Conservation (phyloP, 2,888 invertebrate species). For the Sinotaia quadrata region DNA sequence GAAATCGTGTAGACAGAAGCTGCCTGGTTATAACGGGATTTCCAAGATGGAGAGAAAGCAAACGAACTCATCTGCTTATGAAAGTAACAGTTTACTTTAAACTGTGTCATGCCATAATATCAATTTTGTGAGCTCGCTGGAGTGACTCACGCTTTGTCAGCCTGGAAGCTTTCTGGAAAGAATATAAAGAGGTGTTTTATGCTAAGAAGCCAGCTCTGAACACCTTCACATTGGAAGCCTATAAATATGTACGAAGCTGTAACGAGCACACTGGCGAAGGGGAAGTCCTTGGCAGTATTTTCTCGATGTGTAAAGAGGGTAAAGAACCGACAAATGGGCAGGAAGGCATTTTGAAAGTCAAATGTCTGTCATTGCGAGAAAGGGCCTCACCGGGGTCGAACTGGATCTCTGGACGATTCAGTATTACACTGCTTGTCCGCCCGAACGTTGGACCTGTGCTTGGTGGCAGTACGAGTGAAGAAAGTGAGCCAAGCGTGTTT, state of each 20-base stretch:
- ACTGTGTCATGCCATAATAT: too few species aligned
- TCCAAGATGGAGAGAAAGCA: too few species aligned
- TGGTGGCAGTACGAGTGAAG: too few species aligned
- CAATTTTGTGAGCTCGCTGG: too few species aligned
- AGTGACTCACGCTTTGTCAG: background rate
- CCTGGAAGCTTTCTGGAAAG: background rate
- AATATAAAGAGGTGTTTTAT: background rate
- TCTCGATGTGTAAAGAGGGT: background rate
- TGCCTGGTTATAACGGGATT: too few species aligned
- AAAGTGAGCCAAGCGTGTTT: too few species aligned
- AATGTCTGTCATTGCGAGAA: background rate
- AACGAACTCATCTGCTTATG: too few species aligned
- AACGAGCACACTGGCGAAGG: background rate
- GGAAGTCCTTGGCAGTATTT: background rate
- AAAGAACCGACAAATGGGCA: conserved; percentile 2
- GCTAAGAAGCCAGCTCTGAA: background rate
- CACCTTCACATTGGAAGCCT: background rate
- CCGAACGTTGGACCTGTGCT: too few species aligned
- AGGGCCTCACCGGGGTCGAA: background rate
- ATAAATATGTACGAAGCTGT: conserved; percentile 3
- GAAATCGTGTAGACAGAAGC: too few species aligned
- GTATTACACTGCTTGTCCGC: too few species aligned
- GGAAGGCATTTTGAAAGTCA: conserved; percentile 11
- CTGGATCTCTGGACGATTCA: too few species aligned
- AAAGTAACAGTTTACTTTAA: too few species aligned